Conservation (phyloP, 2,888 invertebrate genomes). For the Fragum sueziense region DNA sequence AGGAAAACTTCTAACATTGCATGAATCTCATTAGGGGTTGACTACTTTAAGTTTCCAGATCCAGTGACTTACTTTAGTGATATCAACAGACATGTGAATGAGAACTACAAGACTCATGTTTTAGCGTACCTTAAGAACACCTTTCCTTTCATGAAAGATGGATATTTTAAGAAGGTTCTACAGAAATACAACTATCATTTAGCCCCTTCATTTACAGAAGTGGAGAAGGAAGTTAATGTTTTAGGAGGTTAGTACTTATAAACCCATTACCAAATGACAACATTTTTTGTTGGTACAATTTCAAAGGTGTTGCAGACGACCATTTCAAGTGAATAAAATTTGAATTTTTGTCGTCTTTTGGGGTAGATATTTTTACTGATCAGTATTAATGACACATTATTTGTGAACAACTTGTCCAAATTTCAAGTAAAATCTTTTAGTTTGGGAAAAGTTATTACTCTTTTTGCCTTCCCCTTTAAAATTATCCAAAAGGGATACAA, state of each 20-base stretch:
- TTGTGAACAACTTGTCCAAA: too few relatives aligned
- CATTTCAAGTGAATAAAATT: too few relatives aligned
- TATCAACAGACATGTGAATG: slow-evolving; percentile 64
- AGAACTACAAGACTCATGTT: slow-evolving; percentile 72
- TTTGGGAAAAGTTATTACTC: too few relatives aligned
- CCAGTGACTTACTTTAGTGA: slow-evolving; percentile 72
- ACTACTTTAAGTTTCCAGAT: slow-evolving; percentile 77
- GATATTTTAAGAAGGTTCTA: slow-evolving; percentile 69
- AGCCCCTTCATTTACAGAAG: slow-evolving; percentile 61
- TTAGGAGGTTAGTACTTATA: not conserved
- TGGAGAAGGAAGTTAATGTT: slow-evolving; percentile 46
- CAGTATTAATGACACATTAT: too few relatives aligned
- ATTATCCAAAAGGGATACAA: too few relatives aligned
- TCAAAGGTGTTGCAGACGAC: slow-evolving; percentile 26
- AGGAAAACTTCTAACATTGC: too few relatives aligned
- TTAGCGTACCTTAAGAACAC: slow-evolving; percentile 68
- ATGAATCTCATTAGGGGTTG: too few relatives aligned
- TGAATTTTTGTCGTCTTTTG: too few relatives aligned
- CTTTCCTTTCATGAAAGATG: slow-evolving; percentile 67
- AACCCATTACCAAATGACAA: not conserved
- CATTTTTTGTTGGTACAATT: not conserved
- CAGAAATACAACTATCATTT: slow-evolving; percentile 69
- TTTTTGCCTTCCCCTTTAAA: too few relatives aligned
- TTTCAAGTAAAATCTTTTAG: too few relatives aligned
- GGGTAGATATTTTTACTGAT: too few relatives aligned